These are phyloP conservation scores for Spheniscus mendiculus DNA, from an alignment of 2,113 vertebrate genomes.

Conservation along the genomic window DNA sequence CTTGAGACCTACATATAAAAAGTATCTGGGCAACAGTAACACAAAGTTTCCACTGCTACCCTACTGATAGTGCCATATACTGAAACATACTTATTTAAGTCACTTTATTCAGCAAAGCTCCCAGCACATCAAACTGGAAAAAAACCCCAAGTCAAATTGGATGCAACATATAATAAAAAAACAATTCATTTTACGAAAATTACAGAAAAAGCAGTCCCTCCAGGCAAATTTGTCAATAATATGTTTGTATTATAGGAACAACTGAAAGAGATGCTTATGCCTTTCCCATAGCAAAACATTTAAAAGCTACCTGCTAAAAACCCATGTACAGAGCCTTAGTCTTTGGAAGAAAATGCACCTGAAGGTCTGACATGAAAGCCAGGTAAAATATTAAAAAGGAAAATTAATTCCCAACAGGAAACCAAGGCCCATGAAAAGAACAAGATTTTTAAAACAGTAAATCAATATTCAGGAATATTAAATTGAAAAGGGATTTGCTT, in stretches of 20 bases:
- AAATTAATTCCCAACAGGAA: neutral
- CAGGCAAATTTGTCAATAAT: neutral
- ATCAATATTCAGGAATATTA: neutral
- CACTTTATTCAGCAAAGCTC: neutral
- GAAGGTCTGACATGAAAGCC: neutral
- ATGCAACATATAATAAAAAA: neutral
- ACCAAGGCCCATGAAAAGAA: neutral
- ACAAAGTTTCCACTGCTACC: neutral
- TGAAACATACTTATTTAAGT: neutral
- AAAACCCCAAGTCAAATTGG: neutral
- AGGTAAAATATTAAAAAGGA: neutral
- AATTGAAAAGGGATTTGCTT: neutral
- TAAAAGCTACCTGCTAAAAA: neutral
- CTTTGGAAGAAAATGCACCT: neutral
- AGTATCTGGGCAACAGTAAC: neutral
- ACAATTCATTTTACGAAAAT: neutral
- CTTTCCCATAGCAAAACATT: neutral
- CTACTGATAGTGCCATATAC: neutral
- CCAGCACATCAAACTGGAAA: neutral
- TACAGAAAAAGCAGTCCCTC: neutral
- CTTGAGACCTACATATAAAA: neutral
- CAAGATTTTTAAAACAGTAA: neutral
- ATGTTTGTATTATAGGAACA: neutral
- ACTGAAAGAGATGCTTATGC: neutral
- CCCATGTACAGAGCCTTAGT: rapidly evolving